Conservation (phyloP, 2,797 vertebrate genomes). For the Bradypodion pumilum region DNA sequence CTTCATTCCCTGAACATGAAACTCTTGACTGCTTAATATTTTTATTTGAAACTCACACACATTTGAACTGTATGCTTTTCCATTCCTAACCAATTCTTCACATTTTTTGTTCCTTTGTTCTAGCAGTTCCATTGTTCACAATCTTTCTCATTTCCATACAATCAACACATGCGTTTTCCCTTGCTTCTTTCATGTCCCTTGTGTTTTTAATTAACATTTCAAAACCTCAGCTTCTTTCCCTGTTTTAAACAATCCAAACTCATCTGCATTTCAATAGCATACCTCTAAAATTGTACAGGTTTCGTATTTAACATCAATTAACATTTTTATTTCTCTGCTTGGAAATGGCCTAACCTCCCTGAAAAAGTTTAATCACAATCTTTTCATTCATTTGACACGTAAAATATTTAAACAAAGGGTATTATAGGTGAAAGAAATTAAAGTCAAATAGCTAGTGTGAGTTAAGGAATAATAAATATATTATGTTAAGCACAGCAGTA, state of each 20-base stretch:
- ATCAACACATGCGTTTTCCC: constrained; percentile 34
- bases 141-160: constrained; percentile 43
- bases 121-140: constrained; percentile 21
- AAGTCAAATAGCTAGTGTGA: constrained; percentile 48
- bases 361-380: constrained; percentile 56
- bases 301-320: constrained; percentile 62
- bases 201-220: constrained; percentile 65
- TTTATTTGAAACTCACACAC: not conserved
- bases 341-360: constrained; percentile 44
- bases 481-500: constrained; percentile 30
- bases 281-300: constrained; percentile 39
- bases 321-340: constrained; percentile 42
- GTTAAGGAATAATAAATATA: constrained; percentile 42
- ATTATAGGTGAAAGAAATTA: constrained; percentile 38
- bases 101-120: constrained; percentile 2
- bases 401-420: constrained; percentile 46
- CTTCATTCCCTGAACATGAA: too few species aligned
- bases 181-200: not conserved
- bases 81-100: not conserved
- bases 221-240: constrained; percentile 49
- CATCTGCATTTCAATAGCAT: constrained; percentile 57
- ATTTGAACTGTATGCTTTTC: rapidly evolving
- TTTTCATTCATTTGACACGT: constrained; percentile 37
- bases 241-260: constrained; percentile 38
- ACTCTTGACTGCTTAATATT: not conserved